Evolutionary conservation across 2,797 vertebrate species (phyloP), one percentile per base, ranked within the genome.

Genomic region (Lophura swinhoii): DNA sequence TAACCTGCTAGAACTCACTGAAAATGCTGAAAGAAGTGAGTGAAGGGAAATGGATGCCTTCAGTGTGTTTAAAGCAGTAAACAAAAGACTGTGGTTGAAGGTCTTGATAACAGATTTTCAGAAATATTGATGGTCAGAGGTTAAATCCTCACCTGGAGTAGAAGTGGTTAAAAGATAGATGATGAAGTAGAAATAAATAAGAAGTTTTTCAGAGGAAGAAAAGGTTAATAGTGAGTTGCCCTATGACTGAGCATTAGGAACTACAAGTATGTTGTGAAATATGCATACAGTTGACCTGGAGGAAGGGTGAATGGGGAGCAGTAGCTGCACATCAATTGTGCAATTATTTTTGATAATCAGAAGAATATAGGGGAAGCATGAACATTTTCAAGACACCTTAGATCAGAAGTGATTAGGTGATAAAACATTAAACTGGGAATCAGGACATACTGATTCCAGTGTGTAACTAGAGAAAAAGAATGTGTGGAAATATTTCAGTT

Each of bases 101-200:
- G 43, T 75, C 80, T 91, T 96, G 71, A 74, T 55, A 87, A 39
- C 35, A 87, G 35, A 60, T 82, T 35, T 87, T 88, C 84, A 53
- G 71, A 73, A 91, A 76, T 17, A 76, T 70, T 68, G 15, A 37
- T 71, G 70, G 51, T 90, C 90, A 92, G 35, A 92, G 77, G 90
- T 86, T 86, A 64, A 53, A 70, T 84, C 39, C 51, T 93, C 39
- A 17, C 11, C 20, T 90, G 64, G 39, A 92, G 84, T 93, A 90
- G 69, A 92, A 79, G 22, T 93, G 51, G 53, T 76, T 93, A 84
- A 84, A 81, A 91, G 35, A 59, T 3, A 91, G 72, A 91, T 49
- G 78, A 88, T 24, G 67, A 86, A 86, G 33, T 62, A 58, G 84
- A 94, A 96, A 88, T 74, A 96, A 90, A 93, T 91, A 90, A 86